Percentiles rank a stretch among this genome's conserved stretches.
These are phyloP conservation scores for Epicampocera succincta DNA, from an alignment of 2,888 invertebrate species.

Conservation along the genomic window DNA sequence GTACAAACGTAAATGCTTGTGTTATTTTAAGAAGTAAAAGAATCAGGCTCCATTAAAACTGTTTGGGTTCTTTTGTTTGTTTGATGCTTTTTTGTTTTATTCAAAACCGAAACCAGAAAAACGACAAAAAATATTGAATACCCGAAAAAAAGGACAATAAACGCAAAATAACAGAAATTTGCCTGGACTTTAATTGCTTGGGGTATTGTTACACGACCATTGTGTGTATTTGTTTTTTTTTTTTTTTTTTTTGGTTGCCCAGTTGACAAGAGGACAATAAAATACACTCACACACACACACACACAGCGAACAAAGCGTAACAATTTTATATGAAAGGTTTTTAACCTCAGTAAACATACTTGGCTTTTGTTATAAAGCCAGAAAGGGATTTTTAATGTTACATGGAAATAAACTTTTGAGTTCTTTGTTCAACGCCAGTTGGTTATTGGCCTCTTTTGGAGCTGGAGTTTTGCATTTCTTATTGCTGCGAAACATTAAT, in stretches of 20 bases:
- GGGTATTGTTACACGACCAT: conserved; percentile 61
- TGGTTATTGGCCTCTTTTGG: conserved; percentile 4
- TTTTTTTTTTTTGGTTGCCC: background rate
- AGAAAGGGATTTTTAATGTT: background rate
- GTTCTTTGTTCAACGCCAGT: conserved; percentile 8
- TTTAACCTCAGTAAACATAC: conserved; percentile 8
- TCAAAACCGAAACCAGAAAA: background rate
- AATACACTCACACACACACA: background rate
- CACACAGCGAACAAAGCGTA: background rate
- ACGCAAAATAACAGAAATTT: conserved; percentile 68
- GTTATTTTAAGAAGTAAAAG: background rate
- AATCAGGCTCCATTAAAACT: background rate
- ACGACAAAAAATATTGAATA: conserved; percentile 34
- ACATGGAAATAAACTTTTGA: conserved; percentile 22
- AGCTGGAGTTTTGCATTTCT: background rate
- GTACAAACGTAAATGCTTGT: too few species aligned
- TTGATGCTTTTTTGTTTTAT: conserved; percentile 7
- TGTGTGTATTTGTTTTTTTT: conserved; percentile 21
- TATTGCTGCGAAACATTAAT: background rate
- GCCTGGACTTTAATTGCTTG: conserved; percentile 70
- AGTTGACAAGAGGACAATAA: background rate
- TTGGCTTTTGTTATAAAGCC: background rate
- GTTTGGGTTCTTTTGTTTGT: conserved; percentile 26
- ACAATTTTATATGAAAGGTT: conserved; percentile 18
- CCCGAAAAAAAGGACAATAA: conserved; percentile 66